Percentiles rank a stretch among this genome's conserved stretches.
phyloP scores from a whole-genome alignment of 2,113 vertebrate genomes.

The Sisor rabdophorus region DNA sequence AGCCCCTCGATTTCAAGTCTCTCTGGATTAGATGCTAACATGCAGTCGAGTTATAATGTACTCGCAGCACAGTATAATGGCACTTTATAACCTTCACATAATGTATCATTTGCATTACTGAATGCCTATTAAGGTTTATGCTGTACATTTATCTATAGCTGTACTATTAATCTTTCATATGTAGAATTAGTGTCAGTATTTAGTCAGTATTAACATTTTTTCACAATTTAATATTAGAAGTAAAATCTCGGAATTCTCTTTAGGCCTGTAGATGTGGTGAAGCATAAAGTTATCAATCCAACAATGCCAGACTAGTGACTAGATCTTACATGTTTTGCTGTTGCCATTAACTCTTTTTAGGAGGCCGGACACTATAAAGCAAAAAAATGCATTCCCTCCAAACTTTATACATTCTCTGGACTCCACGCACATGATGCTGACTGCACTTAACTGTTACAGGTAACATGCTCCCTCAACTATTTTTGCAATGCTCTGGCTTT shows the following conservation, averaged over 20 bases:
- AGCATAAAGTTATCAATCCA: neutral
- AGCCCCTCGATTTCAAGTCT: too few species aligned
- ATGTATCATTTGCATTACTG: neutral
- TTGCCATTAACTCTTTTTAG: constrained; percentile 58
- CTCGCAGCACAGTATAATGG: too few species aligned
- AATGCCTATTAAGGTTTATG: neutral
- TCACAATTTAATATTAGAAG: neutral
- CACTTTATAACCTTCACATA: neutral
- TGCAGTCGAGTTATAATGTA: neutral
- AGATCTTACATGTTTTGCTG: neutral
- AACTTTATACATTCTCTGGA: constrained; percentile 98
- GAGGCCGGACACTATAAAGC: constrained; percentile 86
- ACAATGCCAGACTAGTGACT: neutral
- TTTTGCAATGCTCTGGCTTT: neutral
- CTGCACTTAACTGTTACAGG: constrained; percentile 86
- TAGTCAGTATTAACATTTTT: neutral
- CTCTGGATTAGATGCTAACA: neutral
- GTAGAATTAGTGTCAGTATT: too few species aligned
- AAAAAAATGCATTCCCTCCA: constrained; percentile 94
- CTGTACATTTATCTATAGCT: neutral
- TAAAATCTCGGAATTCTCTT: neutral
- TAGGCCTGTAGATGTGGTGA: neutral
- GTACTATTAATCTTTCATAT: neutral
- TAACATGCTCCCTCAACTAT: constrained; percentile 46
- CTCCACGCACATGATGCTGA: constrained; percentile 98